Evolutionary conservation across 2,797 vertebrate species (phyloP), one percentile per base, ranked within the genome.

Genomic region (Myripristis jacobus): DNA sequence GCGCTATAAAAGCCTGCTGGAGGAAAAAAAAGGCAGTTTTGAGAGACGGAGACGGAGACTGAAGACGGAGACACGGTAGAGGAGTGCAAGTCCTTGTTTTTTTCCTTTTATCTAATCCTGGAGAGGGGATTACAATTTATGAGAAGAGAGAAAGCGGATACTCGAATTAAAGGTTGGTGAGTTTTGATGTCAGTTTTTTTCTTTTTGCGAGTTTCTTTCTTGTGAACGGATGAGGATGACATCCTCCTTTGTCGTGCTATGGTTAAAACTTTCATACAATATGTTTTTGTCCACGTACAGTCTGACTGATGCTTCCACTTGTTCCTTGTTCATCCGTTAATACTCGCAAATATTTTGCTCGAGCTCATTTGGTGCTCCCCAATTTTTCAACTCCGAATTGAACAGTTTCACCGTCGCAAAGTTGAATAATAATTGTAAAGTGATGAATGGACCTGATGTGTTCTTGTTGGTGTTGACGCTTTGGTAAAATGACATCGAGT

Each of bases 1-100:
- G 84, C 71, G 57, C 67, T 94, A 94, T 95, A 95, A 93, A 95
- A 93, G 77, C 87, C 76, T 72, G 73, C 64, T 57, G 85, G 88
- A 77, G 72, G 70, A 78, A 67, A 87, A 85, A 81, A 73, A 68
- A 68, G 75, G 78, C 83, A 73, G 59, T 84, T 87, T 89, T 79
- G 82, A 65, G 81, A 87, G 88, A 77, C 82, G 27, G 73, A 83
- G 70, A 77, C 52, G 43, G 55, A 4, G 44, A 66, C 36, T 12
- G 71, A 77, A 70, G 19, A 79, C n/a, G n/a, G 18, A 46, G 54
- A 29, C 54, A 66, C 73, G 52, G 68, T 1, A 0, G 9, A 43
- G 64, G 66, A 68, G 66, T 11, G 19, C 29, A 36, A 8, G 27
- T 13, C 8, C 61, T 63, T 38, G 24, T 62, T 66, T 41, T 22